Evolutionary conservation across 2,797 vertebrate genomes (phyloP), one percentile per base, ranked within the genome.

Genomic region (Zonotrichia albicollis): DNA sequence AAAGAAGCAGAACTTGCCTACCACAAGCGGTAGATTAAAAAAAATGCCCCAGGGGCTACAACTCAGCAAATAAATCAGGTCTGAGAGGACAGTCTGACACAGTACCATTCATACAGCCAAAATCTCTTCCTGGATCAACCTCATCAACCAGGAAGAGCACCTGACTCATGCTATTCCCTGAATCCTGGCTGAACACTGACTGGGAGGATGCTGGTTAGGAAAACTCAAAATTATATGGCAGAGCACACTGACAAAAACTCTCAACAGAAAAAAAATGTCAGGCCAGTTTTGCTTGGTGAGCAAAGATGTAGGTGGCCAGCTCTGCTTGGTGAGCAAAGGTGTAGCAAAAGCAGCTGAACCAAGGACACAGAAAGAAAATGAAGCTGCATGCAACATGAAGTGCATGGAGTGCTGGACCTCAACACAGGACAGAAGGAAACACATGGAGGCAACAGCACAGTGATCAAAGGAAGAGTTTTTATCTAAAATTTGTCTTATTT

Each of bases 111-210:
- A 16, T 5, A 68, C 8, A 61, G 34, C 3, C 3, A 11, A 65
- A 85, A 87, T 32, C n/a, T 65, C 66, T 50, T 75, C 26, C 46
- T 17, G 5, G 30, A 81, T 73, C 74, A 81, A 70, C 22, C 13
- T 38, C 15, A 67, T 53, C 40, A 81, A 38, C 5, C 45, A 68
- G 8, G 29, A 90, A 64, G 12, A 43, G 62, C 32, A 81, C 16
- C 21, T 51, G 51, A 68, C 11, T 67, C 0, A 0, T 1, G 8
- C 18, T 42, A 38, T 38, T n/a, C 51, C 60, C 58, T 21, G 46
- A 64, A 54, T 55, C 27, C 68, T 30, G 40, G n/a, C 25, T 54
- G 64, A 84, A 65, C 51, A 70, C 16, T 0, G 0, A 45, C 10
- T 64, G 22, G 48, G 12, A 89, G 27, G 16, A 73, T 42, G 30